Evolutionary conservation across 2,797 vertebrate species (phyloP).

Genomic region (Tauraco hartlaubi): DNA sequence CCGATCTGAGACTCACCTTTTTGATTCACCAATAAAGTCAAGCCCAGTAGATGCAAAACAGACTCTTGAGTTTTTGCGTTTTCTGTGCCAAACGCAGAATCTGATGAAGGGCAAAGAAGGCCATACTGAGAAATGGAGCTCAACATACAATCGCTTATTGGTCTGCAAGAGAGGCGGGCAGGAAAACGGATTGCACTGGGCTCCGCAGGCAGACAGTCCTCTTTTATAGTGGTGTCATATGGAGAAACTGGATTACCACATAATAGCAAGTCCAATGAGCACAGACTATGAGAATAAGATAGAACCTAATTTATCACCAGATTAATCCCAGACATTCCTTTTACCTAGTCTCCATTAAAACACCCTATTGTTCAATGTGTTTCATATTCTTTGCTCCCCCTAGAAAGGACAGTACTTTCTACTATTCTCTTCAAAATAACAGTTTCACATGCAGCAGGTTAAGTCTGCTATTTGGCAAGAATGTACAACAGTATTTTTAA

Average conservation of each 20-base stretch:
- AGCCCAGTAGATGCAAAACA: not conserved
- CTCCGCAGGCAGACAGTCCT: not conserved
- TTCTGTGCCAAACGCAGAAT: not conserved
- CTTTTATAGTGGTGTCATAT: not conserved
- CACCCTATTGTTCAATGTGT: not conserved
- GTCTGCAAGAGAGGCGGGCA: not conserved
- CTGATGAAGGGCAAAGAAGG: not conserved
- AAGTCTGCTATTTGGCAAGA: not conserved
- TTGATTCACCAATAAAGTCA: not conserved
- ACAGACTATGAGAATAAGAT: not conserved
- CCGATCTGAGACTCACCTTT: not conserved
- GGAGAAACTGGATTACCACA: not conserved
- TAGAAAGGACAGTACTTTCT: not conserved
- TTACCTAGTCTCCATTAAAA: not conserved
- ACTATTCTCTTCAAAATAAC: not conserved
- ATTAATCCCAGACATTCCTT: not conserved
- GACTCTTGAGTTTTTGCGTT: not conserved
- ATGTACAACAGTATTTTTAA: not conserved
- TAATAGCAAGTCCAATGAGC: not conserved
- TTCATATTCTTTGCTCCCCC: not conserved
- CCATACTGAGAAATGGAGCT: not conserved
- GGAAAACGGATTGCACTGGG: not conserved
- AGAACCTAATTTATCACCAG: not conserved
- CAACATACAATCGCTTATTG: not conserved
- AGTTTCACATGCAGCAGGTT: not conserved